Base-by-base conservation (phyloP, 2,888 invertebrate species). In the Agrotis segetum region DNA sequence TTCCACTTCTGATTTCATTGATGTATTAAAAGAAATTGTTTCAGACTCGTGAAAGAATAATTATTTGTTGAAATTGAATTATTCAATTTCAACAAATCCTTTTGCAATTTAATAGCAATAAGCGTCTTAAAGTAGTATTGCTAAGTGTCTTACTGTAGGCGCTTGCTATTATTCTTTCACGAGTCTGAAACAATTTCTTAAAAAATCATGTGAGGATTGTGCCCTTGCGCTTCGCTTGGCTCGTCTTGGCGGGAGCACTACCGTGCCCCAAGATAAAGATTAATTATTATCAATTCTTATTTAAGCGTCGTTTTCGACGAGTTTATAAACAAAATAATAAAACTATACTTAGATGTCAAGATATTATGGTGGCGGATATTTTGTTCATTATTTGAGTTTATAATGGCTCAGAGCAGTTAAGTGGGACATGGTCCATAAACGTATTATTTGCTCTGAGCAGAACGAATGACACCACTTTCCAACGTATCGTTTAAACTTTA, bases 311-410 rank as follows among this genome's bases (percentile, higher is more conserved):
- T 40, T 40, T 40, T 40, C 9, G 9, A 40, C 11, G 40, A 40
- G 40, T 52, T 19, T 67, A 0, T 29, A 9, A 6, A 71, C n/a
- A n/a, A 19, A 58, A 11, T 14, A 50, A 40, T 14, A 50, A 40
- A 5, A 13, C 19, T 21, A 73, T 61, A 9, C 24, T 24, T 24
- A 24, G 14, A 34, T 61, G 5, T 52, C 5, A 9, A 73, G 74
- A 72, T 29, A 24, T 2, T 24, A 44, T 44, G 1, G 21, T 21
- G 7, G 11, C 21, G 2, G 7, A 29, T 16, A 44, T 11, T 21
- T 19, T 34, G n/a, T 29, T 11, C 29, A 13, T n/a, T 13, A n/a
- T 14, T 14, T 3, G 14, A 14, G 19, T 66, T 68, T n/a, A n/a
- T 46, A 21, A 17, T 9, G 16, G 14, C 3, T 71, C 9, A 14